These are phyloP conservation scores for Astreopora myriophthalma DNA, from an alignment of 64 coral and sea anemone genomes.

Conservation along the genomic window DNA sequence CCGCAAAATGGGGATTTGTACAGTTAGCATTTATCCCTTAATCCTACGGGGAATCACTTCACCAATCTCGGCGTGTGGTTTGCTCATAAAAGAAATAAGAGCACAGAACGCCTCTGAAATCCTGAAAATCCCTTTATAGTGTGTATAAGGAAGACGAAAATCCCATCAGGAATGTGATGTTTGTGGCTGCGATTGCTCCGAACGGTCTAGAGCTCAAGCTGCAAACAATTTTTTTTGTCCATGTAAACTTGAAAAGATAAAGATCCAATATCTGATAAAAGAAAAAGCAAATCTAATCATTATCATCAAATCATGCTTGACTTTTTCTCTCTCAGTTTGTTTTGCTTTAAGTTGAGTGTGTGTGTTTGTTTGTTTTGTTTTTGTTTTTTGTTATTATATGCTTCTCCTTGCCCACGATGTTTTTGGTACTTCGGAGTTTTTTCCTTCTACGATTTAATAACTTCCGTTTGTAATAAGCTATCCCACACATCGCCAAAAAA, in stretches of 20 bases:
- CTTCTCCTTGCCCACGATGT: not conserved
- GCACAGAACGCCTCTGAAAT: constrained; percentile 8
- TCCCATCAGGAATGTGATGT: constrained; percentile 10
- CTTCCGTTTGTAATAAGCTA: constrained; percentile 6
- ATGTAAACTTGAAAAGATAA: not conserved
- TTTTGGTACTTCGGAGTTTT: not conserved
- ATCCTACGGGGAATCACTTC: not conserved
- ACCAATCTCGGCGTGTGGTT: constrained; percentile 16
- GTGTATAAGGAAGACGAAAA: not conserved
- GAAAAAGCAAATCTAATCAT: not conserved
- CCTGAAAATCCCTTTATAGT: constrained; percentile 27
- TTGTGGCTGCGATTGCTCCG: not conserved
- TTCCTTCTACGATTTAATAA: not conserved
- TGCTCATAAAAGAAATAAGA: not conserved
- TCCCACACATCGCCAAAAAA: constrained; percentile 14
- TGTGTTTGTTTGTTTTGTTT: not conserved
- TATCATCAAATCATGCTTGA: no score
- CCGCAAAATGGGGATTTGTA: constrained; percentile 28
- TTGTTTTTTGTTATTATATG: not conserved
- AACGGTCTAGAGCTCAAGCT: not conserved
- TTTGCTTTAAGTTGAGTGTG: not conserved
- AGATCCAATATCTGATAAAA: not conserved
- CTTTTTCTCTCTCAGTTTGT: not conserved
- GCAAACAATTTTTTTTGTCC: not conserved
- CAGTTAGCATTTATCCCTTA: constrained; percentile 31